Base-by-base conservation (phyloP, 1,140 invertebrate species). In the Euura lappo region DNA sequence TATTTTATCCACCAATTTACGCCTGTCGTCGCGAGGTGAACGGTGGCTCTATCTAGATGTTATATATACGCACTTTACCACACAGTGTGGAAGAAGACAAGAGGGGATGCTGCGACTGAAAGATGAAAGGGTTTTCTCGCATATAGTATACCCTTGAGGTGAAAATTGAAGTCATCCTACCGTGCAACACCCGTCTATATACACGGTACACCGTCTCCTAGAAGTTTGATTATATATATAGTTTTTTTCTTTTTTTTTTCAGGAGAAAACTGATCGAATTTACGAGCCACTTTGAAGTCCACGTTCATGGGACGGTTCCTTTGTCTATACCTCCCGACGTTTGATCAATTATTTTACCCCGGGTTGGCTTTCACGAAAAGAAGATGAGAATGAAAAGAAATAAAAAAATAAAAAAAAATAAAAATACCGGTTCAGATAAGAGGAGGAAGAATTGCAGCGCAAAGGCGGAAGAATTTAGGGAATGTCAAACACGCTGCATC, bases 1-100 rank as follows among this genome's bases (percentile, higher is more conserved):
- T 80, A 75, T 83, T 83, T 83, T 81, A 83, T 77, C 79, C 74
- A 74, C 76, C 78, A 81, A 83, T 83, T 83, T 81, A 80, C 78
- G 78, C 75, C 78, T 74, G 72, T 46, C 65, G 73, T 47, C 65
- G 73, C 68, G 66, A 65, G 5, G 71, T 60, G 70, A 47, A 74
- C 70, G 71, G 66, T 10, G 65, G n/a, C 28, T 28, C 28, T 28
- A 45, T 69, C 66, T 51, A 60, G 47, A 69, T 67, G 28, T 64
- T 64, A 64, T 13, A 68, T 11, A 10, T 13, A 28, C 11, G 70
- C 28, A 28, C 28, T 28, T 28, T 28, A 60, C 13, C 13, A 6
- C 13, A 60, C 51, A 60, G 4, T 6, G 6, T 3, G 51, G 71
- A 69, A 71, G 69, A 60, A 44, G 74, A 60, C 44, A 44, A 67